A percentile compares a stretch with the other conserved stretches of the same genome.
Conservation (phyloP, 2,888 invertebrate species). For the Iphiclides podalirius region DNA sequence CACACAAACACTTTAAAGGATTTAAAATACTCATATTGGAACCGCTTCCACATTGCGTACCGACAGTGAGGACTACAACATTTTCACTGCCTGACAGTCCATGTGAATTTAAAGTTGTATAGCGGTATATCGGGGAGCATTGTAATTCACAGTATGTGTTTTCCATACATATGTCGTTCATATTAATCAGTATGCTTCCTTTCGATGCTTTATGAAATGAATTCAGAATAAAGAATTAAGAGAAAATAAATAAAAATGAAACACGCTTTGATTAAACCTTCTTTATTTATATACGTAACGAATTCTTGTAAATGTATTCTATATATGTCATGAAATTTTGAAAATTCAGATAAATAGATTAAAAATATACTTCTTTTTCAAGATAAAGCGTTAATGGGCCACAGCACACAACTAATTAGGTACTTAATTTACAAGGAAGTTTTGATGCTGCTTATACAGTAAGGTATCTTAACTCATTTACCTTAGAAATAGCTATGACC, state of each 20-base stretch:
- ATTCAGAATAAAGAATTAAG: not conserved
- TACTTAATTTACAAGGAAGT: too few relatives aligned
- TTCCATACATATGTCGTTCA: constrained; percentile 53
- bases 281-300: too few relatives aligned
- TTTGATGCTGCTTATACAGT: too few relatives aligned
- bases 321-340: too few relatives aligned
- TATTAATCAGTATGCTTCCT: constrained; percentile 55
- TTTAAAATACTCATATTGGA: constrained; percentile 69
- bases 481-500: too few relatives aligned
- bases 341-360: too few relatives aligned
- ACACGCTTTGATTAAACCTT: too few relatives aligned
- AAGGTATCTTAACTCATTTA: too few relatives aligned
- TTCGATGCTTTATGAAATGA: constrained; percentile 32
- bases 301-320: too few relatives aligned
- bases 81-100: constrained; percentile 68
- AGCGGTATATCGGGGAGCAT: constrained; percentile 65
- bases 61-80: constrained; percentile 62
- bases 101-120: constrained; percentile 74
- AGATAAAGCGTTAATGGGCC: too few relatives aligned
- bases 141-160: constrained; percentile 62
- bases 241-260: not conserved
- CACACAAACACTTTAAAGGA: constrained; percentile 58
- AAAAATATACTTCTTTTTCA: too few relatives aligned
- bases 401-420: too few relatives aligned
- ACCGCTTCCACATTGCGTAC: constrained; percentile 65